Evolutionary conservation across 37 sponge, comb jelly and placozoan species (phyloP), one percentile per base, ranked within the genome.

Genomic region (Spongia lamella): DNA sequence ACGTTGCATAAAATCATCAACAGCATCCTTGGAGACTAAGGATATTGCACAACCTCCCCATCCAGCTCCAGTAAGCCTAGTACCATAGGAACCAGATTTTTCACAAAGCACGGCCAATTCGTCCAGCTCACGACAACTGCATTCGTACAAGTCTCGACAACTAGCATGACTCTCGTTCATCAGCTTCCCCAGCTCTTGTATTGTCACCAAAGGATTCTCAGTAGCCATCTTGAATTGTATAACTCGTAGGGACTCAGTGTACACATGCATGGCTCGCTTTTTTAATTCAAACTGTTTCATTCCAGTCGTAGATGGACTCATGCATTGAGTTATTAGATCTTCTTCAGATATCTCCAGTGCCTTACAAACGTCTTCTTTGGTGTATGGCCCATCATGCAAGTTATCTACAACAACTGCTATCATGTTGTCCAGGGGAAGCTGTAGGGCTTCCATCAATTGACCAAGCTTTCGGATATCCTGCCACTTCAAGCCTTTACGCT

Each of bases 1-100:
- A 59, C 32, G 43, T n/a, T 78, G 47, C 50, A 95, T 29, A 60
- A 95, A 88, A 4, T 0, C 56, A 9, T 59, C 86, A 15, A 85
- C 81, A n/a, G 53, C 59, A 13, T 79, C 73, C 25, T 66, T 36
- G 4, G 70, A 66, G 6, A 97, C 94, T 49, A 97, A 81, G 0
- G 92, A 88, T 24, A 98, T 93, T 27, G 89, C 77, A 78, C 95
- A 98, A 0, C 99, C 99, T 33, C 99, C 99, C 90, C 96, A 98
- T 0, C 99, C 99, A 62, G 99, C 99, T 49, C 99, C 99, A 16
- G 96, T 95, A 35, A 98, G 73, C 20, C 99, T 81, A 22, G 93
- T 74, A 11, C 99, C 99, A 16, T 86, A 79, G 1, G 96, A 88
- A 20, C 99, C 96, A 43, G 88, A 70, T 1, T 61, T 51, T 38